Conservation (phyloP, 2,888 invertebrate genomes). For the Agrenia bidenticulata region DNA sequence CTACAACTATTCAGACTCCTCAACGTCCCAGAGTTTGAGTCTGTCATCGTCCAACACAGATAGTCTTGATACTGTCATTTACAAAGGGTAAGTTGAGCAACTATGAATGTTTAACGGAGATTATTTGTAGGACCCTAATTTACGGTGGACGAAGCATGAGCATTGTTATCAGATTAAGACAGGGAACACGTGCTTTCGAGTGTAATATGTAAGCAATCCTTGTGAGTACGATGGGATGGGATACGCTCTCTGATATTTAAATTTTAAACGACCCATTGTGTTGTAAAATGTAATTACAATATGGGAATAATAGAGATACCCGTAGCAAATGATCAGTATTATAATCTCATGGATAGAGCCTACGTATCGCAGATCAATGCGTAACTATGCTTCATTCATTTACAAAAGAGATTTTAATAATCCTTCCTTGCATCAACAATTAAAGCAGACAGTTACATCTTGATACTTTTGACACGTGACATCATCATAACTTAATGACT, state of each 20-base stretch:
- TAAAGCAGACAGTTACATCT: conserved; percentile 1
- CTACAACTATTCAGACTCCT: conserved; percentile 42
- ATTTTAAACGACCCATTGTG: too few relatives aligned
- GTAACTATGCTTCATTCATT: too few relatives aligned
- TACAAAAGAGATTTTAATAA: too few relatives aligned
- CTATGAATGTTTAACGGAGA: background rate
- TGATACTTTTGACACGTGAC: conserved; percentile 8
- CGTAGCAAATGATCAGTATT: too few relatives aligned
- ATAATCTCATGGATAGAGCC: too few relatives aligned
- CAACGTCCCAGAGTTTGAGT: conserved; percentile 48
- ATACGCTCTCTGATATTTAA: background rate
- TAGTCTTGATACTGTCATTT: conserved; percentile 52
- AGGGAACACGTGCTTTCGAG: background rate
- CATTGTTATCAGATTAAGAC: conserved; percentile 3
- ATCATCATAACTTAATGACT: background rate
- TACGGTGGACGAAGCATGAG: too few relatives aligned
- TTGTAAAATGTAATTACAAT: too few relatives aligned
- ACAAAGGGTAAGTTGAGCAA: conserved; percentile 45
- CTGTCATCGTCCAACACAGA: conserved; percentile 51
- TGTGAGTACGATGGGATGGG: too few relatives aligned
- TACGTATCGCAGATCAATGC: too few relatives aligned
- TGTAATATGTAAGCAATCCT: too few relatives aligned
- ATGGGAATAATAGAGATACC: too few relatives aligned
- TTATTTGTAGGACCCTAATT: background rate
- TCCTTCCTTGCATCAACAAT: too few relatives aligned